phyloP scores from a whole-genome alignment of 1,140 invertebrate genomes.

The Agrilus planipennis region DNA sequence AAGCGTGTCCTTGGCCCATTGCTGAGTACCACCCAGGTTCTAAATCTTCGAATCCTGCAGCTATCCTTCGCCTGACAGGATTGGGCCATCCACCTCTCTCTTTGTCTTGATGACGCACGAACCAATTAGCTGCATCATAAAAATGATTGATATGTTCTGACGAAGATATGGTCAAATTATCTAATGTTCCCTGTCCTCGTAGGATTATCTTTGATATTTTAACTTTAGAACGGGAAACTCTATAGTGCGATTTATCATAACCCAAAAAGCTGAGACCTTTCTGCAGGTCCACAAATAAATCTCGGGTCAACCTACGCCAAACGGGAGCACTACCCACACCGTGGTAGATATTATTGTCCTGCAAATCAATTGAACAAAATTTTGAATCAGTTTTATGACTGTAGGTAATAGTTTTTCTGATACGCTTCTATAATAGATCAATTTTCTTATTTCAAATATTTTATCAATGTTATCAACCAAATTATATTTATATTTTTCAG shows the following conservation, averaged over 20 bases:
- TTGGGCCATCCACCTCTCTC: slow-evolving; percentile 80
- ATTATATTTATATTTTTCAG: too few species aligned
- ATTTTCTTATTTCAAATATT: too few species aligned
- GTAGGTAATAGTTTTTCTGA: too few species aligned
- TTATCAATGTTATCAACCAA: too few species aligned
- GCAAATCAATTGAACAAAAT: slow-evolving; percentile 13
- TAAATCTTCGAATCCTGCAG: slow-evolving; percentile 53
- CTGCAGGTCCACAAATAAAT: slow-evolving; percentile 82
- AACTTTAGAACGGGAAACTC: slow-evolving; percentile 64
- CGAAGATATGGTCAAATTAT: slow-evolving; percentile 72
- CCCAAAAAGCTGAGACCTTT: slow-evolving; percentile 62
- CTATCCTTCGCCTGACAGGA: slow-evolving; percentile 66
- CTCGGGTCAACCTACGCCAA: slow-evolving; percentile 77
- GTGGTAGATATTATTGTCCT: slow-evolving; percentile 73
- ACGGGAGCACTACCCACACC: slow-evolving; percentile 60
- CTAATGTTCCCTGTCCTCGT: slow-evolving; percentile 63
- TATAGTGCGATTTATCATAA: slow-evolving; percentile 53
- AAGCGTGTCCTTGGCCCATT: slow-evolving; percentile 96
- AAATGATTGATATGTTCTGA: slow-evolving; percentile 82
- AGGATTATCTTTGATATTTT: slow-evolving; percentile 55
- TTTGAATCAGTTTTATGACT: too few species aligned
- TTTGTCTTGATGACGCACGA: slow-evolving; percentile 73
- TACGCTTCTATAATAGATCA: too few species aligned
- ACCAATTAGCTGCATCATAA: slow-evolving; percentile 87
- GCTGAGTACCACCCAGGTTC: slow-evolving; percentile 67